These are phyloP conservation scores for Bombus sylvicola DNA, from an alignment of 1,140 invertebrate genomes.

Conservation along the genomic window DNA sequence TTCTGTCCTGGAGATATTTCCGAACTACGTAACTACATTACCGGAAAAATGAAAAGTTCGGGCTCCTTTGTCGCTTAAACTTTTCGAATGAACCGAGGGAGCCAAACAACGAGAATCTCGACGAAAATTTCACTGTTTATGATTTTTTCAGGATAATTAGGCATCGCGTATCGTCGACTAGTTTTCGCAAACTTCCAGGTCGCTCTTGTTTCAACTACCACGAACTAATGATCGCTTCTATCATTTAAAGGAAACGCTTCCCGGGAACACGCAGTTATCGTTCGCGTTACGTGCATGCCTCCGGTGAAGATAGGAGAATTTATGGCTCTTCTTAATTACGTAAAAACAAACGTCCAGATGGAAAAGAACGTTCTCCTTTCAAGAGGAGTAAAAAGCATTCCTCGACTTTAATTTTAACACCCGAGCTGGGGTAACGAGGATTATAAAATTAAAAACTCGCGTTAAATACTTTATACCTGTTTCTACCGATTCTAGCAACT, in stretches of 20 bases:
- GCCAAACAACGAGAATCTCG: not conserved
- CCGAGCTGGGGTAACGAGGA: too few relatives aligned
- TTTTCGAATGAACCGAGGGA: not conserved
- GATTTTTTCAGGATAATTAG: not conserved
- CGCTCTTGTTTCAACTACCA: not conserved
- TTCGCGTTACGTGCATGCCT: conserved; percentile 1
- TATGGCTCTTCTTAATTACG: conserved; percentile 40
- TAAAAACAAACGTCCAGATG: not conserved
- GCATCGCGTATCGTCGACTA: too few relatives aligned
- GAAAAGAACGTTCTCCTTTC: not conserved
- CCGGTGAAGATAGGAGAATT: conserved; percentile 17
- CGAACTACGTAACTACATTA: conserved; percentile 55
- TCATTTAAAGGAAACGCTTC: not conserved
- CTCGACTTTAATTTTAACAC: too few relatives aligned
- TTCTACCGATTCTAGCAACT: too few relatives aligned
- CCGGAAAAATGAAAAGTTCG: conserved; percentile 47
- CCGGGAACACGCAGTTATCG: conserved; percentile 21
- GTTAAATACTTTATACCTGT: not conserved
- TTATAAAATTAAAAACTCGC: not conserved
- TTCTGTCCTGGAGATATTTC: conserved; percentile 49
- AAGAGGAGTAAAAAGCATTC: not conserved
- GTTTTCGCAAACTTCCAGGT: not conserved
- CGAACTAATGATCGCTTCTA: not conserved
- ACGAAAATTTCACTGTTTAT: not conserved
- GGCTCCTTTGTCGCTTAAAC: conserved; percentile 39